phyloP scores from a whole-genome alignment of 2,113 vertebrate genomes.

The Blennius ocellaris region DNA sequence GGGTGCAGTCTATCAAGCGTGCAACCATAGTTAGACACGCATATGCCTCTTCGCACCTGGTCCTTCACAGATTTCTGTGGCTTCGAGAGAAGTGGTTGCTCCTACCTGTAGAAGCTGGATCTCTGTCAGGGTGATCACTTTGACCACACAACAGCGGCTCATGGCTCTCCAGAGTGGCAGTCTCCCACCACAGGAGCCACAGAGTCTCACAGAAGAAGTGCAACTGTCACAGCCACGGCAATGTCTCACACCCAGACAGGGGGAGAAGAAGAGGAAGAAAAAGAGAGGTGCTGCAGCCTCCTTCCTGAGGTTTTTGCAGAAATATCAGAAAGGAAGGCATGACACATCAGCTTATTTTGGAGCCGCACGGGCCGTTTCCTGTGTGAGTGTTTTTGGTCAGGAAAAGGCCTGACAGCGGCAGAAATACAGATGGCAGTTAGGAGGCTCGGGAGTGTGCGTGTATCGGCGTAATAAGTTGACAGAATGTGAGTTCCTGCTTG shows the following conservation, averaged over 20 bases:
- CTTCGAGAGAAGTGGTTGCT: constrained; percentile 33
- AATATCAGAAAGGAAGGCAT: constrained; percentile 88
- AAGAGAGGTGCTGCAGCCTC: constrained; percentile 52
- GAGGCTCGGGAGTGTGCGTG: constrained; percentile 22
- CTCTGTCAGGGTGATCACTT: constrained; percentile 85
- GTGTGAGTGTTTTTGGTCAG: constrained; percentile 61
- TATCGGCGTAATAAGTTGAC: constrained; percentile 52
- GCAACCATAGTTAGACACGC: constrained; percentile 7
- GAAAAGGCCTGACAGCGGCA: constrained; percentile 75
- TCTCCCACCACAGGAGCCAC: constrained; percentile 47
- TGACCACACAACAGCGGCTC: constrained; percentile 81
- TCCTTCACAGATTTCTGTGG: background rate
- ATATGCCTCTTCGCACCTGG: background rate
- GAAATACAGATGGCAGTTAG: constrained; percentile 70
- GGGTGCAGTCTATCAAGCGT: background rate
- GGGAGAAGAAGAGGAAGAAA: constrained; percentile 52
- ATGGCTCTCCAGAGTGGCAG: constrained; percentile 71
- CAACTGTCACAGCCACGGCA: constrained; percentile 49
- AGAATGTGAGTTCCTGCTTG: constrained; percentile 73
- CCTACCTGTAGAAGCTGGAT: constrained; percentile 84
- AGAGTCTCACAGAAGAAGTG: constrained; percentile 43
- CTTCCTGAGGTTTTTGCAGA: constrained; percentile 84
- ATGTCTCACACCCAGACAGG: constrained; percentile 41
- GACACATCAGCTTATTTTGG: constrained; percentile 85
- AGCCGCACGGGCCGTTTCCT: constrained; percentile 73